These are phyloP conservation scores for Quadroppia sp. DNA, from an alignment of 2,888 invertebrate species.

Conservation along the genomic window DNA sequence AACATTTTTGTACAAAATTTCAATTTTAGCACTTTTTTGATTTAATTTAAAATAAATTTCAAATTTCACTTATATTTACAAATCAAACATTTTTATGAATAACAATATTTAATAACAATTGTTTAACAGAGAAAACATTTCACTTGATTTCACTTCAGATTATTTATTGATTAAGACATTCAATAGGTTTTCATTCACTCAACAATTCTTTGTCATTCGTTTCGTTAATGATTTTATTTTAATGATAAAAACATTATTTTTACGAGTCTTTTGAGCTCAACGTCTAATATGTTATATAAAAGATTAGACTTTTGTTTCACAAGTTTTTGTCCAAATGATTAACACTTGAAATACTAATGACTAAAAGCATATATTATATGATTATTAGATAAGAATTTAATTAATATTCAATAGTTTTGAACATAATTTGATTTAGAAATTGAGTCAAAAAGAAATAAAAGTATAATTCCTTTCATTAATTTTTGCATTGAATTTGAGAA, in stretches of 20 bases:
- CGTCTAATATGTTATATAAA: background rate
- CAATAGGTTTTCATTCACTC: background rate
- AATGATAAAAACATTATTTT: conserved; percentile 5
- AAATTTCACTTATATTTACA: background rate
- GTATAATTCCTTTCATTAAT: too few species aligned
- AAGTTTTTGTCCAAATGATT: background rate
- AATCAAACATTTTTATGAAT: too few species aligned
- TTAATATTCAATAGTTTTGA: too few species aligned
- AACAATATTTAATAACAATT: too few species aligned
- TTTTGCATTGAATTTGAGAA: too few species aligned
- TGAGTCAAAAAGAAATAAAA: too few species aligned
- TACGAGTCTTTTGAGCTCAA: conserved; percentile 20
- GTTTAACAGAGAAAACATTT: background rate
- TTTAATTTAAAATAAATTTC: background rate
- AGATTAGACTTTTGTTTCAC: conserved; percentile 1
- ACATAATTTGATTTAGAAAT: too few species aligned
- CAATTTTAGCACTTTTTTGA: background rate
- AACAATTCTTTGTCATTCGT: background rate
- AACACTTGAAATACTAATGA: background rate
- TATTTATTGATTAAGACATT: conserved; percentile 10
- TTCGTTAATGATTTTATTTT: conserved; percentile 25
- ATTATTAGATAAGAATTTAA: too few species aligned
- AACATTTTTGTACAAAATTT: background rate
- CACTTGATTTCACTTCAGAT: background rate
- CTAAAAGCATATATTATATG: too few species aligned